Base-by-base conservation (phyloP, 2,797 vertebrate genomes). In the Cyclopterus lumpus region DNA sequence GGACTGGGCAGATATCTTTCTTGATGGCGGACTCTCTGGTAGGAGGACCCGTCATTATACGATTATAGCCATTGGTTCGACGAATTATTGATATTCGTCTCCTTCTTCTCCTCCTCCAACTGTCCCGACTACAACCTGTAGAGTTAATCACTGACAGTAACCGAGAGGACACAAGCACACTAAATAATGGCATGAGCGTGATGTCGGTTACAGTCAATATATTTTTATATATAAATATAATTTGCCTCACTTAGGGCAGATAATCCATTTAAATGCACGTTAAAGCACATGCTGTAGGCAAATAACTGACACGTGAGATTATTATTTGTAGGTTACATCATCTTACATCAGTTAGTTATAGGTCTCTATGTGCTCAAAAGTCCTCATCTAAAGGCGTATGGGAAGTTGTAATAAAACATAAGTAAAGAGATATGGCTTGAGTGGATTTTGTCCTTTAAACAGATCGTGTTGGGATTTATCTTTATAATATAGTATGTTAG, bases 291-390 rank as follows among this genome's bases (percentile, higher is more conserved):
- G 1, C 4, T 46, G 11, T 40, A 60, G 2, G 20, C 5, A 46
- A 49, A 15, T 7, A 53, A 32, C 5, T 61, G 18, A 0, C 62
- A 59, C 67, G 68, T 36, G 79, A 67, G 62, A 72, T 79, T 75
- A 74, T 71, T 74, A 77, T 71, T 42, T 67, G 30, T 36, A n/a
- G 62, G 54, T 92, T 92, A 77, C 89, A 86, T 79, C 75, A 92
- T 80, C 58, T 93, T 91, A 85, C 91, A 86, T 92, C 91, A 92
- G 26, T 15, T 69, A 65, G 34, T 51, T 51, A 18, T 4, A 15
- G 7, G 48, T 69, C 74, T 73, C 68, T 58, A 24, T n/a, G 40
- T 65, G 18, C 28, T 34, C 16, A 15, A 38, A 3, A 9, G 46
- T 67, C 20, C 44, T 71, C 34, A 51, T 36, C 15, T 42, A 14